phyloP scores from a whole-genome alignment of 2,797 vertebrate genomes.

The Acanthurus leucopareius region DNA sequence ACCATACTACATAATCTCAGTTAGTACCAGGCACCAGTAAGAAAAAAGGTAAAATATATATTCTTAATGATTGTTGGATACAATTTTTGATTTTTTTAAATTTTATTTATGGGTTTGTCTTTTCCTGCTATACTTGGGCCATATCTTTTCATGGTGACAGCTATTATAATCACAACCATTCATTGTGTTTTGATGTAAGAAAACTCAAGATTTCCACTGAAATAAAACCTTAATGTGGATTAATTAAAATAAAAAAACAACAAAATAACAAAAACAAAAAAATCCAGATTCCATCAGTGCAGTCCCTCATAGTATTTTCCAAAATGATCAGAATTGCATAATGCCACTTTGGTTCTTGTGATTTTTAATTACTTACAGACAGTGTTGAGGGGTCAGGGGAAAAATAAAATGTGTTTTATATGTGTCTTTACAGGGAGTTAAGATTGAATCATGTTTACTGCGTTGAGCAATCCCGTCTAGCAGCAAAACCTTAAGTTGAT shows the following conservation, averaged over 20 bases:
- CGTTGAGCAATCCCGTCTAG: slow-evolving; percentile 36
- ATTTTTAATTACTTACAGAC: slow-evolving; percentile 35
- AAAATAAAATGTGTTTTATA: slow-evolving; percentile 25
- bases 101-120: neutral
- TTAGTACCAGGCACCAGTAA: too few relatives aligned
- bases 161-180: slow-evolving; percentile 5
- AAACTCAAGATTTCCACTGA: neutral
- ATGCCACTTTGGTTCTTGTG: slow-evolving; percentile 11
- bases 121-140: neutral
- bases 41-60: too few relatives aligned
- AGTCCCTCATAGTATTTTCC: neutral
- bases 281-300: neutral
- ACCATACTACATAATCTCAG: too few relatives aligned
- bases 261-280: too few relatives aligned
- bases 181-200: slow-evolving; percentile 11
- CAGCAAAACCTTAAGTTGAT: neutral
- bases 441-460: slow-evolving; percentile 34
- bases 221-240: neutral
- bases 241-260: neutral
- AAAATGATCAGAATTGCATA: slow-evolving; percentile 6
- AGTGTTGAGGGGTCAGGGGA: slow-evolving; percentile 5
- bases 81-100: neutral
- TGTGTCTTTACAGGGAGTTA: slow-evolving; percentile 27
- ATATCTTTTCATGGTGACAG: neutral
- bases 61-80: too few relatives aligned